These are phyloP conservation scores for Macroramphosus scolopax DNA, from an alignment of 2,797 vertebrate genomes.

Conservation along the genomic window DNA sequence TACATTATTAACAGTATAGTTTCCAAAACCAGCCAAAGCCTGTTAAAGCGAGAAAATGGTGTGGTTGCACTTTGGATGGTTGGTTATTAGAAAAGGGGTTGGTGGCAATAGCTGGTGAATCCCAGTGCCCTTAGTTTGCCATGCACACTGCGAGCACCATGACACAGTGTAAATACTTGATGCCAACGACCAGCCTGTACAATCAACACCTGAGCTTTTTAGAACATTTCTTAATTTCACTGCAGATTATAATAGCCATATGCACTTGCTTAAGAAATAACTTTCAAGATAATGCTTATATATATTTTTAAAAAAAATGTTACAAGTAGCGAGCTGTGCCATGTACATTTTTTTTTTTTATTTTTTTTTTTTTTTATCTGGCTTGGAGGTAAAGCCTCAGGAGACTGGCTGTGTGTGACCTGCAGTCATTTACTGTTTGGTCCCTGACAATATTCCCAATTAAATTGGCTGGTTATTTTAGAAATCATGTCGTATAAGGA, in stretches of 20 bases:
- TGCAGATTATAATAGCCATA: conserved; percentile 78
- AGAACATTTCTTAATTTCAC: conserved; percentile 69
- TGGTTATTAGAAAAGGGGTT: conserved; percentile 58
- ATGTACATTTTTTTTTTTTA: conserved; percentile 63
- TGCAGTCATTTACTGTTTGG: conserved; percentile 56
- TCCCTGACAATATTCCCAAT: conserved; percentile 56
- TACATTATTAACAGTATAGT: conserved; percentile 63
- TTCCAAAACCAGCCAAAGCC: conserved; percentile 73
- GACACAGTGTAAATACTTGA: conserved; percentile 67
- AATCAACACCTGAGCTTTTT: conserved; percentile 77
- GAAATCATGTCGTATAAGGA: conserved; percentile 64
- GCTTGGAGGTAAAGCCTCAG: conserved; percentile 53
- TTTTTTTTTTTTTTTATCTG: conserved; percentile 54
- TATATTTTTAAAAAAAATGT: conserved; percentile 71
- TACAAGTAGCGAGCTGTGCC: conserved; percentile 63
- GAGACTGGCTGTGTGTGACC: conserved; percentile 60
- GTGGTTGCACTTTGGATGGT: conserved; percentile 63
- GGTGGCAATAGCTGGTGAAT: conserved; percentile 68
- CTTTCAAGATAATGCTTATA: conserved; percentile 74
- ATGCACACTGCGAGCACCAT: conserved; percentile 63
- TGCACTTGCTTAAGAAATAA: conserved; percentile 76
- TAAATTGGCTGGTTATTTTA: conserved; percentile 60
- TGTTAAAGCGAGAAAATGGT: conserved; percentile 62
- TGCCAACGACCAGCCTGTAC: conserved; percentile 70
- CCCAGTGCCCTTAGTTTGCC: conserved; percentile 60